Evolutionary conservation across 1,140 invertebrate genomes (phyloP).

Genomic region (Cephus cinctus): DNA sequence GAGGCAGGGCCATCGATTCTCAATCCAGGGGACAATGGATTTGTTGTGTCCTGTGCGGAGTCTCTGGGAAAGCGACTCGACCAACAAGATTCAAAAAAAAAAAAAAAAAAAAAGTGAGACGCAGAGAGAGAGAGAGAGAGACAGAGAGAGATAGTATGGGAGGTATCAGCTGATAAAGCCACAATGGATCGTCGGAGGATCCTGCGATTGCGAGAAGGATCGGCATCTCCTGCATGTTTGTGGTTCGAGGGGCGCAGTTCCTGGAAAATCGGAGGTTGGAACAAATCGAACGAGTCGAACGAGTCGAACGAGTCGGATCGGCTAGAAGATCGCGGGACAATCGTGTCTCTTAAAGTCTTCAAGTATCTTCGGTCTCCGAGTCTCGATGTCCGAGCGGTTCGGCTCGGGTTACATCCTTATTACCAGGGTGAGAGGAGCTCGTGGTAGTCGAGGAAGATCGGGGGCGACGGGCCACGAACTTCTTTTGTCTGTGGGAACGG

Average conservation of each 20-base stretch:
- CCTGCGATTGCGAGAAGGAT: too few relatives aligned
- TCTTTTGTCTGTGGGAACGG: conserved; percentile 54
- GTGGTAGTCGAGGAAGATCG: conserved; percentile 43
- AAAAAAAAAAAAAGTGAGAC: too few relatives aligned
- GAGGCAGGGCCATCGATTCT: conserved; percentile 11
- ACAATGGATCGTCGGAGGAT: too few relatives aligned
- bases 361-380: conserved; percentile 17
- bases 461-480: conserved; percentile 48
- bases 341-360: conserved; percentile 26
- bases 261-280: too few relatives aligned
- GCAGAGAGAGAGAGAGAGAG: neutral
- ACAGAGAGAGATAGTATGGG: too few relatives aligned
- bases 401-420: conserved; percentile 52
- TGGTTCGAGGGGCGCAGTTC: too few relatives aligned
- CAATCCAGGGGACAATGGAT: neutral
- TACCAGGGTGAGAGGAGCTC: conserved; percentile 31
- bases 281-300: too few relatives aligned
- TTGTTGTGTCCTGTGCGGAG: neutral
- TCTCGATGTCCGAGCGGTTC: conserved; percentile 16
- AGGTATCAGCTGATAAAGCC: too few relatives aligned
- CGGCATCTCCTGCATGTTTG: too few relatives aligned
- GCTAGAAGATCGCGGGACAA: conserved; percentile 22
- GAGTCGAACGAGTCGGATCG: conserved; percentile 15
- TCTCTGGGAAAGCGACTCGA: too few relatives aligned
- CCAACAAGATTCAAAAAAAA: too few relatives aligned